A percentile compares a stretch with the other conserved stretches of the same genome.
These are phyloP conservation scores for Drosophila parvula DNA, from an alignment of 1,140 invertebrate species.

Conservation along the genomic window DNA sequence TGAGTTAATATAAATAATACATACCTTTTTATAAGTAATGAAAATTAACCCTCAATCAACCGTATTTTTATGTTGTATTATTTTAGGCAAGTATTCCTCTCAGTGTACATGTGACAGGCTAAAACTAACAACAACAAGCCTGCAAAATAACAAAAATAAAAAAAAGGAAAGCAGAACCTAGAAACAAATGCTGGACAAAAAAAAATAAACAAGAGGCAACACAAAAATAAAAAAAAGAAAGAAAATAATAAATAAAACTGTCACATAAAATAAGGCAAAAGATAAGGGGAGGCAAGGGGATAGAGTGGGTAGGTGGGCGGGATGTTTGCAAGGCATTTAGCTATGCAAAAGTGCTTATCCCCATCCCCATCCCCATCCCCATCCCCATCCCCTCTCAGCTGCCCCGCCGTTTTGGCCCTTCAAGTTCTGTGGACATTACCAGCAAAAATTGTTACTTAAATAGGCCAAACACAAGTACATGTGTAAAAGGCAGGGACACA, in stretches of 20 bases:
- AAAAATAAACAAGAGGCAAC: conserved; percentile 4
- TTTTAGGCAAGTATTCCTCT: not conserved
- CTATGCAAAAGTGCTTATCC: conserved; percentile 60
- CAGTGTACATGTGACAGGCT: conserved; percentile 31
- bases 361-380: not conserved
- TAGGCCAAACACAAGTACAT: conserved; percentile 54
- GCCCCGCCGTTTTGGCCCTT: not conserved
- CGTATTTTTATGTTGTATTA: not conserved
- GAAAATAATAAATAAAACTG: conserved; percentile 70
- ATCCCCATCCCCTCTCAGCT: not conserved
- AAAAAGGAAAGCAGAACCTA: conserved; percentile 21
- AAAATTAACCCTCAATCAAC: no score
- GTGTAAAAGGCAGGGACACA: conserved; percentile 25
- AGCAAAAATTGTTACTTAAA: conserved; percentile 58
- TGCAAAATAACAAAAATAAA: conserved; percentile 31
- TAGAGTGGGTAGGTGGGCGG: not conserved
- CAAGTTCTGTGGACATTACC: conserved; percentile 20
- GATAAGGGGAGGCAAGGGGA: conserved; percentile 14
- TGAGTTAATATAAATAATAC: no score
- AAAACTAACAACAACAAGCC: conserved; percentile 52
- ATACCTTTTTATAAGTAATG: no score
- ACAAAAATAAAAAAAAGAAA: conserved; percentile 25
- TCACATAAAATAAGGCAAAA: conserved; percentile 69
- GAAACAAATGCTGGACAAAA: conserved; percentile 39
- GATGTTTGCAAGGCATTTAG: conserved; percentile 66